Evolutionary conservation across 2,888 invertebrate genomes (phyloP).

Genomic region (Achlya flavicornis): DNA sequence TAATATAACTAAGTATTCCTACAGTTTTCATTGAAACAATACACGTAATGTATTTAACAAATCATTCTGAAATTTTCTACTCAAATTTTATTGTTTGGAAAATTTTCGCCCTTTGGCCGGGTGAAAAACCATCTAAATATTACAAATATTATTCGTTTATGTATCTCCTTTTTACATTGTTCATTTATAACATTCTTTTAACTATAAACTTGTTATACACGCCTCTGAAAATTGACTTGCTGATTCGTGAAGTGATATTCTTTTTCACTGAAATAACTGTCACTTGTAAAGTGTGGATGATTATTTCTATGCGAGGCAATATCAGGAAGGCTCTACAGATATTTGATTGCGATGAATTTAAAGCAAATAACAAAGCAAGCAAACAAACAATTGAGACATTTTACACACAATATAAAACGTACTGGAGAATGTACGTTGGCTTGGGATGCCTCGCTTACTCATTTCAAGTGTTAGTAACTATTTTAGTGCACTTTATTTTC

Average conservation of each 20-base stretch:
- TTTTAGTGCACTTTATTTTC: conserved; percentile 47
- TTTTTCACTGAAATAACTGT: conserved; percentile 60
- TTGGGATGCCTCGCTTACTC: conserved; percentile 49
- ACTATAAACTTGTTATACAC: conserved; percentile 61
- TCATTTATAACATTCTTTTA: conserved; percentile 56
- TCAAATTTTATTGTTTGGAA: conserved; percentile 51
- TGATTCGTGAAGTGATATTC: conserved; percentile 65
- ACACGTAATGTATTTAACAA: conserved; percentile 2
- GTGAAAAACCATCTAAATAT: conserved; percentile 39
- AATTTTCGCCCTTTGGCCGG: conserved; percentile 64
- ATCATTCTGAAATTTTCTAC: conserved; percentile 50
- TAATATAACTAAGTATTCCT: conserved; percentile 12
- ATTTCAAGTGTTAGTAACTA: conserved; percentile 47
- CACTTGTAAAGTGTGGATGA: conserved; percentile 57
- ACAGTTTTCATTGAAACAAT: background rate
- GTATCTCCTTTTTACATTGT: conserved; percentile 49
- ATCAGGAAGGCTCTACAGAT: conserved; percentile 53
- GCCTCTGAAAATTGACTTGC: conserved; percentile 57
- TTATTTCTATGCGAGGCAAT: conserved; percentile 53
- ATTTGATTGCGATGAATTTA: conserved; percentile 58
- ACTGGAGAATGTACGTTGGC: conserved; percentile 43
- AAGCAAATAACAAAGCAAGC: conserved; percentile 45
- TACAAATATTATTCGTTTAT: conserved; percentile 58
- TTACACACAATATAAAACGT: conserved; percentile 42
- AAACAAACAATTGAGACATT: conserved; percentile 43